phyloP scores from a whole-genome alignment of 2,113 vertebrate genomes.

The Mus musculus region GRCm39 chr13:107549501-107550000 shows the following conservation, averaged over 20 bases:
- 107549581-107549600: background rate
- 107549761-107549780: background rate
- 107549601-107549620: background rate
- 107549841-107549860: background rate
- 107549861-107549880: too few relatives aligned
- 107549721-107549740: background rate
- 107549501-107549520: constrained; percentile 25
- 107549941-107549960: background rate
- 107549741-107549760: background rate
- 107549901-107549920: background rate
- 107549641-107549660: background rate
- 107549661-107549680: background rate
- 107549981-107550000: background rate
- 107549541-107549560: constrained; percentile 13
- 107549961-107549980: background rate
- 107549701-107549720: too few relatives aligned
- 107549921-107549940: background rate
- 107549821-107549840: background rate
- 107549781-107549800: background rate
- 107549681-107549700: constrained; percentile 26
- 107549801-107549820: background rate
- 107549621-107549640: background rate
- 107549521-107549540: constrained; percentile 24
- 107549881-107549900: background rate
- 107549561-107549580: background rate